Base-by-base conservation (phyloP, 2,113 vertebrate genomes). In the Pituophis catenifer region DNA sequence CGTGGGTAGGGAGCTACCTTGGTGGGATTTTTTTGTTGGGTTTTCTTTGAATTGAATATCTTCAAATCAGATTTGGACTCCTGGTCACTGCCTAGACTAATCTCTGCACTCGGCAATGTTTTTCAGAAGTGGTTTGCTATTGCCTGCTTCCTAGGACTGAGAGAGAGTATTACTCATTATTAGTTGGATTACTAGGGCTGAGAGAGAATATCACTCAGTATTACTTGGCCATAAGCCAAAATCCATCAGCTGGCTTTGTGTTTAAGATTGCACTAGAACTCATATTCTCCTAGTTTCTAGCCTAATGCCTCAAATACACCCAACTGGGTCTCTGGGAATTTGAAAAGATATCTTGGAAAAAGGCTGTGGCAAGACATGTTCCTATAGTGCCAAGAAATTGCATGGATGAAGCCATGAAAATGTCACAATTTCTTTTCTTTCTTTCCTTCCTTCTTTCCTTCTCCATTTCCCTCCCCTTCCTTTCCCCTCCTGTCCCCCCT, bases 381-480 rank as follows among this genome's bases (percentile, higher is more conserved):
- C 65, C 1, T 75, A 75, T 17, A 2, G 2, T 75, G n/a, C 5
- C n/a, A 75, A 75, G 2, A 38, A 38, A 81, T 6, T 38, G 15
- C 33, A 38, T 19, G 33, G 70, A 38, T 38, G 70, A 33, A 19
- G 15, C n/a, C n/a, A 81, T 81, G n/a, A 81, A 81, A 81, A 81
- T 38, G n/a, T 81, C n/a, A 38, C 1, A 17, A 75, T 33, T 70
- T 70, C 1, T 2, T 75, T 75, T 6, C n/a, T 75, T 75, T 26
- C n/a, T 6, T 75, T 75, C 70, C 6, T 17, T 65, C 62, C 29
- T 29, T 29, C 59, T 9, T 62, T 62, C 59, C 6, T 15, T n/a
- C 29, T 1, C 23, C 1, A 2, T 26, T 26, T 8, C 21, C 2
- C 8, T 8, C 9, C 1, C 59, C 9, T 24, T 3, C 2, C 24